Percentiles rank a stretch among this genome's conserved stretches.
Conservation (phyloP, 2,797 vertebrate species). For the Pitangus sulphuratus region DNA sequence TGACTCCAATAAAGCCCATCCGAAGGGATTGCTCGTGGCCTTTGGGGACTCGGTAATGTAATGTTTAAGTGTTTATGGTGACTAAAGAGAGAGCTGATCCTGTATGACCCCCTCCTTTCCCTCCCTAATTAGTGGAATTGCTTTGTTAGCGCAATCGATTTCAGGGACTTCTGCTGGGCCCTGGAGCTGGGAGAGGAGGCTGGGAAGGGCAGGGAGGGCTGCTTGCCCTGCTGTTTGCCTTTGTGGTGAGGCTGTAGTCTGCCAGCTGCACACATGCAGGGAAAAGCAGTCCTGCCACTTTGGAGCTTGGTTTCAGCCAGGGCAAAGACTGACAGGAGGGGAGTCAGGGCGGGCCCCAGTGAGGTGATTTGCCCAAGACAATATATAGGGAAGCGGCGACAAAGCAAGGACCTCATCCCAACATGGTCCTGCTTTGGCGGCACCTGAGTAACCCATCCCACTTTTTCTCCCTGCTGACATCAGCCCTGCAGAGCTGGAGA, state of each 20-base stretch:
- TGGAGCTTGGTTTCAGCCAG: not conserved
- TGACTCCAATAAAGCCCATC: slow-evolving; percentile 35
- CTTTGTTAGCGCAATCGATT: slow-evolving; percentile 80
- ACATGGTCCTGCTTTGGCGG: not conserved
- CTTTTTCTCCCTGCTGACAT: not conserved
- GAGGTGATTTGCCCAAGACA: not conserved
- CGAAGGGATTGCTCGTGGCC: slow-evolving; percentile 23
- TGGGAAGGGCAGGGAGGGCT: not conserved
- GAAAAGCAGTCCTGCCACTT: not conserved
- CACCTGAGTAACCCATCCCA: not conserved
- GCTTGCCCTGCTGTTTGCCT: not conserved
- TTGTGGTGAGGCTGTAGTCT: rapidly evolving
- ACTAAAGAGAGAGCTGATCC: slow-evolving; percentile 80
- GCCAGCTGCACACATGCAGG: rapidly evolving
- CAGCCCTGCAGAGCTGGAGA: not conserved
- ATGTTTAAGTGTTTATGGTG: slow-evolving; percentile 80
- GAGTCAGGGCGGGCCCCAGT: rapidly evolving
- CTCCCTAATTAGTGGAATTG: slow-evolving; percentile 74
- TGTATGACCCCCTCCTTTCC: not conserved
- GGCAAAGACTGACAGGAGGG: not conserved
- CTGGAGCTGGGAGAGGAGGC: not conserved
- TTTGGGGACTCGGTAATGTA: slow-evolving; percentile 72
- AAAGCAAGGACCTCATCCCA: rapidly evolving
- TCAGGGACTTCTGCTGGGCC: not conserved
- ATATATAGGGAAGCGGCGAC: not conserved